Base-by-base conservation (phyloP, 2,113 vertebrate genomes). In the Erinaceus europaeus region DNA sequence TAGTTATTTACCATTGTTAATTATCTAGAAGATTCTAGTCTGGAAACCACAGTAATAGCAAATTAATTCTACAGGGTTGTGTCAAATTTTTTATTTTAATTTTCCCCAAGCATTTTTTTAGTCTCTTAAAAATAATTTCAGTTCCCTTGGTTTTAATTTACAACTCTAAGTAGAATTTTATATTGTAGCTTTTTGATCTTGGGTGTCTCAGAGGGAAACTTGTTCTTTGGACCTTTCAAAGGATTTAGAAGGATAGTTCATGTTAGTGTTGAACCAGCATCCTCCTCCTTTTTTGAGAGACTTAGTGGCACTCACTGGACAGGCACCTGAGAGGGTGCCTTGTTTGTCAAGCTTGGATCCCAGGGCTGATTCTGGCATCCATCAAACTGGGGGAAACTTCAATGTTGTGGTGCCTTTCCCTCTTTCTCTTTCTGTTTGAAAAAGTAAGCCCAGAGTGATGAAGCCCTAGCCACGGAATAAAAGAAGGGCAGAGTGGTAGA, bases 11-110 rank as follows among this genome's bases (percentile, higher is more conserved):
- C 10, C 36, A 46, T 69, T 84, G 38, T 64, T 92, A 20, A 17
- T 82, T 68, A 68, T 73, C 13, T n/a, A n/a, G n/a, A n/a, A n/a
- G n/a, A n/a, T 80, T 75, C 78, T 74, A 46, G 67, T 72, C 72
- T 82, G 79, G 40, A 72, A 72, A 29, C 34, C 48, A n/a, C 15
- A 59, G 20, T 74, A 25, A 18, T 67, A 86, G 34, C 17, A 59
- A 87, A 36, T 90, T 76, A 85, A 15, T 77, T 77, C 21, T 40
- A 80, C 34, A 25, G 50, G 46, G 42, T 59, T 64, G 68, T 12
- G 44, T 86, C 42, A 53, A 23, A 50, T 65, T 71, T 89, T 81
- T 90, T 53, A 23, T 83, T 93, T 93, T 76, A 40, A 72, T 72
- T 81, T 88, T 27, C 44, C 69, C 57, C n/a, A n/a, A 61, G 3